Evolutionary conservation across 2,888 invertebrate genomes (phyloP), one percentile per base, ranked within the genome.

Genomic region (Notodonta dromedarius): DNA sequence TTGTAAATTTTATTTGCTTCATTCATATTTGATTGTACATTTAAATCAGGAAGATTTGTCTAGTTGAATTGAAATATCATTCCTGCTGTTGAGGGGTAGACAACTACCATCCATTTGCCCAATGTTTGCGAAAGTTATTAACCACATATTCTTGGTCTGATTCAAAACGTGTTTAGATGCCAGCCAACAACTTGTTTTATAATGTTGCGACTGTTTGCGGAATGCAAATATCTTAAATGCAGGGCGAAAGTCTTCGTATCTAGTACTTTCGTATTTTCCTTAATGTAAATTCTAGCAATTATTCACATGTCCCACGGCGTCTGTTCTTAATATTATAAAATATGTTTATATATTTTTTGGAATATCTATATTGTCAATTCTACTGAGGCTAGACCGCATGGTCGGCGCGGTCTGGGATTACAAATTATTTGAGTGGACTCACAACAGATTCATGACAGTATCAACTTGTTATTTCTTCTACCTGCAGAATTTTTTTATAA

Each of bases 281-380:
- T 76, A 80, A 76, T 66, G 66, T 76, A 78, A 70, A 78, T 50
- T 76, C 84, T 88, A 87, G 84, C 83, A 81, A 83, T 82, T 84
- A 86, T 86, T 85, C 84, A 87, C 85, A 86, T 82, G 75, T 74
- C 79, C 81, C 69, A 78, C 82, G 78, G 76, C 68, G 46, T 79
- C 82, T 81, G 77, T 77, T 78, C 84, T 85, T 84, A 88, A 80
- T 78, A 85, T 87, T 88, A 88, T 73, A 85, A 83, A 84, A 83
- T 83, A 71, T 83, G 80, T 68, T 79, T 83, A 81, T 84, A 82
- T 86, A 88, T 86, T 84, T 69, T 77, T 82, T 85, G 83, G 79
- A 87, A 88, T 87, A 81, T 85, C 86, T 91, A 91, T 91, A 91
- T 91, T 92, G 91, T 92, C 91, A 89, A 87, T 88, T 83, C 89